A percentile compares a stretch with the other conserved stretches of the same genome.
These are phyloP conservation scores for Oxyura jamaicensis DNA, from an alignment of 2,113 vertebrate genomes.

Conservation along the genomic window DNA sequence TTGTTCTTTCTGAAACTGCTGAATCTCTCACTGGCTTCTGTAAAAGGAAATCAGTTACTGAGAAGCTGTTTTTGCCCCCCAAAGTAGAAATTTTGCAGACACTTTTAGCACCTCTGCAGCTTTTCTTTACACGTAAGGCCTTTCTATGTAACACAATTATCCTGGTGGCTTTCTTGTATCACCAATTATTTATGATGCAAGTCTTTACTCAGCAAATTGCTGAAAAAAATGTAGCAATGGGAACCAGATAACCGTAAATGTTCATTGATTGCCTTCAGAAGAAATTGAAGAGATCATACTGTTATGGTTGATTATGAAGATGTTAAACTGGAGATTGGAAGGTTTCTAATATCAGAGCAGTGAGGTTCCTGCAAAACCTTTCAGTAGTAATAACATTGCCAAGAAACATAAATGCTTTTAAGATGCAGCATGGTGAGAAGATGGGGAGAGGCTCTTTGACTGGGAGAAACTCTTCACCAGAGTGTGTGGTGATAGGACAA, in stretches of 20 bases:
- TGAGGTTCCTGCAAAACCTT: not conserved
- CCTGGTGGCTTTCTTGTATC: not conserved
- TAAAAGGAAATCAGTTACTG: not conserved
- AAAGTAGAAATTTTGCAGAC: not conserved
- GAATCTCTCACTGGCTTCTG: not conserved
- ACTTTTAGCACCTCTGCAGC: not conserved
- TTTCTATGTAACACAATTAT: not conserved
- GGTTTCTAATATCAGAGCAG: not conserved
- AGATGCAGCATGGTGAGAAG: not conserved
- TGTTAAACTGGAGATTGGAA: not conserved
- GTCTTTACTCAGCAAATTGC: not conserved
- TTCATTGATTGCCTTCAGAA: not conserved
- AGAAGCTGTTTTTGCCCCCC: not conserved
- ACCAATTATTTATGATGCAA: not conserved
- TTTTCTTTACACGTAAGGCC: not conserved
- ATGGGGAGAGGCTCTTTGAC: not conserved
- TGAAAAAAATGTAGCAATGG: not conserved
- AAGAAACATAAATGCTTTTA: not conserved
- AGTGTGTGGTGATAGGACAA: not conserved
- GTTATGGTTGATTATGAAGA: not conserved
- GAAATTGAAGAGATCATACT: not conserved
- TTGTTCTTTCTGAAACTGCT: not conserved
- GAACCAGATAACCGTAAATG: not conserved
- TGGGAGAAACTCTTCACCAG: not conserved
- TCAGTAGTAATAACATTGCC: not conserved